Percentiles rank a stretch among this genome's conserved stretches.
These are phyloP conservation scores for Hipposideros larvatus DNA, from an alignment of 2,797 vertebrate genomes.

Conservation along the genomic window DNA sequence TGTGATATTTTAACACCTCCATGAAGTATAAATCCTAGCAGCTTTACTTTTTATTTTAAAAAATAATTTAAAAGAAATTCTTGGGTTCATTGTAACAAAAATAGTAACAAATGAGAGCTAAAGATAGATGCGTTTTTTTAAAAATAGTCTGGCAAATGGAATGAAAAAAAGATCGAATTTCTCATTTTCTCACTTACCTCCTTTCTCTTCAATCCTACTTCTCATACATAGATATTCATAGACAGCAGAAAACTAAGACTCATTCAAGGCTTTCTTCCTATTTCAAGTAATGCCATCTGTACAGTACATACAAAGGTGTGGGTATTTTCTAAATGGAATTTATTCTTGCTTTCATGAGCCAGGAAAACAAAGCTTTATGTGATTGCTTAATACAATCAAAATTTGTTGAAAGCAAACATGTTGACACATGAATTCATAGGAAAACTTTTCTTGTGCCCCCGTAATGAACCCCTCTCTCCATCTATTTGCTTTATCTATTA, in stretches of 20 bases:
- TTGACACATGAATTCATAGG: background rate
- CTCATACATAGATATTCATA: background rate
- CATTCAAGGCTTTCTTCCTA: constrained; percentile 38
- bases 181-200: constrained; percentile 19
- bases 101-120: constrained; percentile 33
- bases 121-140: background rate
- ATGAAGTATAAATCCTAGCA: background rate
- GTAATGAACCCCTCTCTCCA: background rate
- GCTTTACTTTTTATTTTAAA: constrained; percentile 50
- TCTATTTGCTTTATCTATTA: background rate
- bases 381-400: background rate
- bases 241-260: constrained; percentile 2
- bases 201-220: constrained; percentile 4
- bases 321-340: background rate
- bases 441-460: background rate
- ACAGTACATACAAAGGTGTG: background rate
- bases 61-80: constrained; percentile 48
- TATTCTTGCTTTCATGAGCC: background rate
- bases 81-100: constrained; percentile 27
- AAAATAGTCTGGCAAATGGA: background rate
- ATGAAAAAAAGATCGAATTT: background rate
- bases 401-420: background rate
- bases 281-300: constrained; percentile 59
- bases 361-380: background rate
- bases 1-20: constrained; percentile 27